Base-by-base conservation (phyloP, 2,797 vertebrate species). In the Stomatorhinus walkeri region DNA sequence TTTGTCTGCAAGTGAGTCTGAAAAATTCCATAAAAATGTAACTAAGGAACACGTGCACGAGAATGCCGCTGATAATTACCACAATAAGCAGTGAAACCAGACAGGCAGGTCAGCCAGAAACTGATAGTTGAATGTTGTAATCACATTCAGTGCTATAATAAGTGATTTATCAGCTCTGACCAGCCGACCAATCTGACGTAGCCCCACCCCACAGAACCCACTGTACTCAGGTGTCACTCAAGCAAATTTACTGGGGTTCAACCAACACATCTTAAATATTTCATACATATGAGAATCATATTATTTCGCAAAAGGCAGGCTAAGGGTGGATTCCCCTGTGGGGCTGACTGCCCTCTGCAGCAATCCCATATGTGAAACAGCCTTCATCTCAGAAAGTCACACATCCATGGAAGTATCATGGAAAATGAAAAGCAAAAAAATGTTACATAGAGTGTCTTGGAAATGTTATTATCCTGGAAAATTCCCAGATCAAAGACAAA, bases 101-200 rank as follows among this genome's bases (percentile, higher is more conserved):
- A 22, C 81, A 28, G 46, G 16, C 81, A 51, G 48, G 43, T 48
- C 81, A 51, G 81, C 46, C 81, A 85, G 24, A 85, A 85, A 48
- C 28, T 54, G 51, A 85, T 54, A 85, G 48, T 4, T 16, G n/a
- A 3, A 16, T 32, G 22, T 51, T 6, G 22, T 16, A 85, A 81
- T 81, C 19, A 79, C 72, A 7, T 19, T 10, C 16, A 40, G 72
- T 5, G 68, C 36, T 79, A 81, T 81, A 46, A 46, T 46, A 81
- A 46, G 76, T 81, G 19, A 81, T 81, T 81, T 72, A 72, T 72
- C 68, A 72, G 68, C 68, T 14, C 64, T 72, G 64, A 72, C 64
- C 64, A 72, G 28, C 24, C 32, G 64, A 72, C 64, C 64, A 72
- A 0, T 2, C 64, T 16, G 64, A 72, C 4, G 12, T 5, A 4